A percentile compares a stretch with the other conserved stretches of the same genome.
Conservation (phyloP, 2,797 vertebrate species). For the Melanogrammus aeglefinus region DNA sequence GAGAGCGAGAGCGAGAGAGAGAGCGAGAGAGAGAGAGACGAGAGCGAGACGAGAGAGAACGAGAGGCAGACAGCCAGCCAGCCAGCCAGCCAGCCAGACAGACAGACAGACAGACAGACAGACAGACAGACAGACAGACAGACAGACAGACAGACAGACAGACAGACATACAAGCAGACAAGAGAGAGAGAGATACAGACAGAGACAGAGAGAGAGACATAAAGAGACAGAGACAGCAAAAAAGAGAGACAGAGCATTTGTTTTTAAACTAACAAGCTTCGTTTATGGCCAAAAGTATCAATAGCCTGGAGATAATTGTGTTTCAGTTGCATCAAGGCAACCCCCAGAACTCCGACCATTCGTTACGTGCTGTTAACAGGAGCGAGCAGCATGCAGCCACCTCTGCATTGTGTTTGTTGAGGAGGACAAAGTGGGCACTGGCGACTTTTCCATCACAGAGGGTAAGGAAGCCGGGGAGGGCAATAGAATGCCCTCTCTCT, state of each 20-base stretch:
- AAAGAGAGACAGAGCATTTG: conserved; percentile 44
- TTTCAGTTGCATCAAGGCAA: conserved; percentile 67
- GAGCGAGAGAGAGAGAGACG: background rate
- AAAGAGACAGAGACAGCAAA: conserved; percentile 30
- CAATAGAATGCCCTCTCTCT: background rate
- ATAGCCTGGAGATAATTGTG: conserved; percentile 70
- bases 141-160: conserved; percentile 26
- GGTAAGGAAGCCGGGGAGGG: background rate
- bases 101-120: background rate
- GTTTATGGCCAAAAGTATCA: conserved; percentile 72
- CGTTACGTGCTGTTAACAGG: conserved; percentile 52
- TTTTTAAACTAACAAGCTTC: conserved; percentile 69
- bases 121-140: conserved; percentile 21
- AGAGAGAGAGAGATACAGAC: conserved; percentile 3
- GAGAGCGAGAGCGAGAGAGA: conserved; percentile 26
- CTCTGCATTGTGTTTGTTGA: conserved; percentile 49
- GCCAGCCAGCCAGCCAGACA: too few relatives aligned
- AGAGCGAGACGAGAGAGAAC: too few relatives aligned
- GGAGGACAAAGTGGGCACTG: conserved; percentile 51
- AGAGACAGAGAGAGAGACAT: conserved; percentile 20
- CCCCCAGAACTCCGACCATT: conserved; percentile 63
- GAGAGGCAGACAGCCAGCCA: too few relatives aligned
- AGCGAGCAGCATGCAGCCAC: conserved; percentile 39
- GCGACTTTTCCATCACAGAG: conserved; percentile 21
- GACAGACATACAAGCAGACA: background rate